These are phyloP conservation scores for Dryocosmus kuriphilus DNA, from an alignment of 2,888 invertebrate species.

Conservation along the genomic window DNA sequence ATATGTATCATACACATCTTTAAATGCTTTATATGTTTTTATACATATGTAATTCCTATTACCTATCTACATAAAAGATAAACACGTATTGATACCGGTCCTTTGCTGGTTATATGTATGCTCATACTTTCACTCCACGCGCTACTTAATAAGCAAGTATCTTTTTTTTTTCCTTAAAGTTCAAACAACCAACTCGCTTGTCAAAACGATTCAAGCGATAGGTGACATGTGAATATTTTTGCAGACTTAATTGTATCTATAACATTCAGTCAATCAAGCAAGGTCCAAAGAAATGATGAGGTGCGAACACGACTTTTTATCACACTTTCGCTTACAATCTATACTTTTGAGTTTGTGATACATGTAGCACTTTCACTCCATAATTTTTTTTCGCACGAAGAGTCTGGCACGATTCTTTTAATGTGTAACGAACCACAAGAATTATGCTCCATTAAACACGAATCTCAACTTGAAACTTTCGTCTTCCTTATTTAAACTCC, in stretches of 20 bases:
- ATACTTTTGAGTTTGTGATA: constrained; percentile 2
- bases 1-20: neutral
- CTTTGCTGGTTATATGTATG: constrained; percentile 57
- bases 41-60: constrained; percentile 8
- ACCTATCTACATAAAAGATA: constrained; percentile 21
- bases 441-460: constrained; percentile 22
- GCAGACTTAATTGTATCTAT: constrained; percentile 13
- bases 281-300: neutral
- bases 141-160: constrained; percentile 66
- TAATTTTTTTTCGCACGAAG: constrained; percentile 13
- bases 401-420: constrained; percentile 23
- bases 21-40: neutral
- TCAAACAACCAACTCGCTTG: constrained; percentile 24
- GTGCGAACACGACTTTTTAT: constrained; percentile 5
- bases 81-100: constrained; percentile 59
- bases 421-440: constrained; percentile 22
- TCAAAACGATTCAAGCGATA: constrained; percentile 29
- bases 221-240: constrained; percentile 8
- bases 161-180: constrained; percentile 48
- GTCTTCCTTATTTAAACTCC: neutral
- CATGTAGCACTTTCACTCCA: constrained; percentile 21
- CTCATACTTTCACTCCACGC: constrained; percentile 68
- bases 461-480: constrained; percentile 13
- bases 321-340: constrained; percentile 12
- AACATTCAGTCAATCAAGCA: neutral